Base-by-base conservation (phyloP, 1,140 invertebrate species). In the Brachionus paranguensis region DNA sequence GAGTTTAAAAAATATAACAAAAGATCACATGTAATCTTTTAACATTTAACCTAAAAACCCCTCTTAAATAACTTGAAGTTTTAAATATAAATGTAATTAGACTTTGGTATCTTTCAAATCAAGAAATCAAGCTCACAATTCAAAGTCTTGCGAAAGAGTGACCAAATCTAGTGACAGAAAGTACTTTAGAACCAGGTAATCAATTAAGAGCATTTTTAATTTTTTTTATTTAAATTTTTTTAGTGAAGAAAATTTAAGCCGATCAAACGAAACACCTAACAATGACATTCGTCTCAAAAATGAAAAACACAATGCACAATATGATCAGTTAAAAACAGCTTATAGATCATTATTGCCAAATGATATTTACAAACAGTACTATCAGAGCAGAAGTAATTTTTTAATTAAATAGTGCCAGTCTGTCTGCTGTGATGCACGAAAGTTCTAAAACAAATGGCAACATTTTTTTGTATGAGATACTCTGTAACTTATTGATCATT, bases 361-460 rank as follows among this genome's bases (percentile, higher is more conserved):
- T 64, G 78, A 81, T 33, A 81, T 81, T 20, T 81, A 81, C 78
- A 43, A 45, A 41, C 78, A 81, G 20, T 81, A 81, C 33, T 81
- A 81, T 37, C 53, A 81, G 3, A 68, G 78, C 60, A 43, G 78
- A 68, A 60, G 64, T 64, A 79, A 55, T 17, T 53, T 37, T 65
- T 65, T 24, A 70, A 37, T 70, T 70, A 6, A 37, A 12, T 20
- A 37, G 4, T 70, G n/a, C n/a, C n/a, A 37, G 33, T 37, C 33
- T 7, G 33, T 7, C 33, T 37, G 33, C 5, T 37, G 33, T 37
- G 33, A 37, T 37, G 33, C 33, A 37, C 6, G 5, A 37, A 37
- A 37, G 33, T 37, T 37, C 5, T 37, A 37, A 37, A 37, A 37
- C 33, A 37, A 37, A 37, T 37, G 27, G 3, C 3, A 37, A 7